Evolutionary conservation across 2,888 invertebrate genomes (phyloP), one percentile per base, ranked within the genome.

Genomic region (Thera britannica): DNA sequence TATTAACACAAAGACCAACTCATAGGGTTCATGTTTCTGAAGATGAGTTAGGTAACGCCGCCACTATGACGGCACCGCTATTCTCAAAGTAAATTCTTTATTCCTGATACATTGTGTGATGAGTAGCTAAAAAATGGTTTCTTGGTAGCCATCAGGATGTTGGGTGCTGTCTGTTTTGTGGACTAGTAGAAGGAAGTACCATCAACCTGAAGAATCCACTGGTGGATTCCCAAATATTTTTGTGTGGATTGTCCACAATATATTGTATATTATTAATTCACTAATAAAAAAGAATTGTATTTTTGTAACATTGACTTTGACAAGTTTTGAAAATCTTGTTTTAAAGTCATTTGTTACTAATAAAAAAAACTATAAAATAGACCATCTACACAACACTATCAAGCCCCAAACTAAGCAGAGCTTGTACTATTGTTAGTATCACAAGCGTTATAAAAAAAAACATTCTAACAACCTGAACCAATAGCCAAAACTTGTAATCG

Each of bases 401-500:
- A 1, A 23, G 23, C 23, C 23, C 23, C 23, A 23, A 23, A 23
- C 23, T 23, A 23, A 23, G 23, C 23, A 23, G 23, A 23, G 23
- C 23, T 23, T 23, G 23, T 23, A 1, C 23, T 23, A 23, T 23
- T 1, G 23, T 23, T 23, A 23, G 0, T 23, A 23, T 23, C 23
- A 1, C 23, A 23, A 23, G 23, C 44, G 44, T 46, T 9, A 46
- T 46, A 46, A 46, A 46, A 46, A 44, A 64, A 58, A 58, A 58
- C 36, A 48, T 52, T 67, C 7, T 56, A 41, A 62, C 35, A 67
- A 67, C 54, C 55, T n/a, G 12, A 58, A 65, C 35, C 34, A 11
- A 69, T 65, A 57, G 23, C 4, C 65, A 36, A 44, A 62, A 62
- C 65, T 65, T 52, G 8, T 23, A 55, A n/a, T 66, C 76, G 71